These are phyloP conservation scores for Drosophila merina DNA, from an alignment of 2,888 invertebrate genomes.

Conservation along the genomic window DNA sequence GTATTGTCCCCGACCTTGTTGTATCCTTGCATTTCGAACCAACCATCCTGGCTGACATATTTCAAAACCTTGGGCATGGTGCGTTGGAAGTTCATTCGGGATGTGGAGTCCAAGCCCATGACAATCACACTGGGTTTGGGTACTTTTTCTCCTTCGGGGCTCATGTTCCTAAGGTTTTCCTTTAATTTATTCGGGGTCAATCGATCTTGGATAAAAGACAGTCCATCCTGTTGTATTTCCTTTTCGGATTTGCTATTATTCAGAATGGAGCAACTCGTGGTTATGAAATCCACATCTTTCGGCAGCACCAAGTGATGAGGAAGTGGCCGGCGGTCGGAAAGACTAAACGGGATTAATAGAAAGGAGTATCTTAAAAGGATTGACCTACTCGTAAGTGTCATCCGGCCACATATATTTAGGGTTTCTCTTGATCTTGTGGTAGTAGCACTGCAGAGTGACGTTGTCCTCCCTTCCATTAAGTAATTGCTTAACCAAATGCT, in stretches of 20 bases:
- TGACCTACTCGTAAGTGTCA: constrained; percentile 45
- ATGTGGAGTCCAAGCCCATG: constrained; percentile 93
- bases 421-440: constrained; percentile 54
- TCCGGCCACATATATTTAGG: constrained; percentile 23
- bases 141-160: constrained; percentile 85
- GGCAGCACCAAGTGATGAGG: constrained; percentile 55
- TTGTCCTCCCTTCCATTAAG: constrained; percentile 30
- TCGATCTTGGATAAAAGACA: constrained; percentile 85
- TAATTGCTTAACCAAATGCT: constrained; percentile 12
- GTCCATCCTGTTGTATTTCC: constrained; percentile 82
- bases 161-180: constrained; percentile 46
- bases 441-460: constrained; percentile 57
- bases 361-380: constrained; percentile 14
- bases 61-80: constrained; percentile 89
- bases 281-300: constrained; percentile 51
- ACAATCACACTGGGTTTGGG: constrained; percentile 84
- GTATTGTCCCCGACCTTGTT: constrained; percentile 92
- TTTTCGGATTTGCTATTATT: constrained; percentile 7
- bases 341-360: background rate
- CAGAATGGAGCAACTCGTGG: constrained; percentile 80
- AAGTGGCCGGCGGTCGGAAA: background rate
- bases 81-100: constrained; percentile 89
- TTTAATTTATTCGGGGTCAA: constrained; percentile 89
- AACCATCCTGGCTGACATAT: constrained; percentile 86
- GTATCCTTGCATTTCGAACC: constrained; percentile 89